These are phyloP conservation scores for Poeciliopsis turrubarensis DNA, from an alignment of 2,113 vertebrate species.

Conservation along the genomic window DNA sequence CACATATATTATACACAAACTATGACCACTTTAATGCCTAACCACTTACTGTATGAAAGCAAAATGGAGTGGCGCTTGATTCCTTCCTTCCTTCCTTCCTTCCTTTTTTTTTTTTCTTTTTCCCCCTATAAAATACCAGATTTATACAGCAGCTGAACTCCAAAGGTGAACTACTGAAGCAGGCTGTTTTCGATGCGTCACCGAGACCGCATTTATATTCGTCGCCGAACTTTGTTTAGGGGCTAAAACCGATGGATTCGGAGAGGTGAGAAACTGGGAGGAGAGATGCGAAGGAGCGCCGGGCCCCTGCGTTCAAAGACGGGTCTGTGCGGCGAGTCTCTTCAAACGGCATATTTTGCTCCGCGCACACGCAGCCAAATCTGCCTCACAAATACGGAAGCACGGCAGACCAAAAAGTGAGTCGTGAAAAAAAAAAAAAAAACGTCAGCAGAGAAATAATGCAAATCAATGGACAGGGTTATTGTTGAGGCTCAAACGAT, in stretches of 20 bases:
- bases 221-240: background rate
- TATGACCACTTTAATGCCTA: background rate
- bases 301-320: background rate
- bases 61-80: background rate
- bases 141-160: background rate
- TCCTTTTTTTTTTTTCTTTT: background rate
- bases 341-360: background rate
- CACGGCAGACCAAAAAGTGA: too few relatives aligned
- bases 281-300: background rate
- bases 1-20: background rate
- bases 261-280: background rate
- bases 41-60: background rate
- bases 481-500: too few relatives aligned
- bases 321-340: constrained; percentile 2
- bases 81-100: background rate
- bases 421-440: too few relatives aligned
- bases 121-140: background rate
- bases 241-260: background rate
- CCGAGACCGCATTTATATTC: background rate
- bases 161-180: background rate
- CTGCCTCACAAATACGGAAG: background rate
- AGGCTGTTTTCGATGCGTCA: background rate
- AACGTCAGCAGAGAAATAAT: too few relatives aligned
- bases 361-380: background rate
- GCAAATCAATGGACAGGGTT: too few relatives aligned